A percentile compares a stretch with the other conserved stretches of the same genome.
These are phyloP conservation scores for Dermatemys mawii DNA, from an alignment of 2,113 vertebrate species.

Conservation along the genomic window DNA sequence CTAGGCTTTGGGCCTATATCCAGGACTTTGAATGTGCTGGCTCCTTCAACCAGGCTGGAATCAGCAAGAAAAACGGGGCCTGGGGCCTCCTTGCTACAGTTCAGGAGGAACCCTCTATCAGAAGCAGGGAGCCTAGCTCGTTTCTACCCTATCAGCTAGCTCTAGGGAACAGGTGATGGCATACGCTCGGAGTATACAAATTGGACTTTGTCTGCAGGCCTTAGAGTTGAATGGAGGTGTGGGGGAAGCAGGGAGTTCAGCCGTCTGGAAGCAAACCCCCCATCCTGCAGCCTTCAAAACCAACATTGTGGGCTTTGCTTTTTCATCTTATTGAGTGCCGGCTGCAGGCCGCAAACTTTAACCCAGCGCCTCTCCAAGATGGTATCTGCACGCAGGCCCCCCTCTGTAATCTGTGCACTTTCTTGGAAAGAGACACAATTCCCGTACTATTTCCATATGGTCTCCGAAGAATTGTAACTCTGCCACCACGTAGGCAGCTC, in stretches of 20 bases:
- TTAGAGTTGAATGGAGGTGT: neutral
- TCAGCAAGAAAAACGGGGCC: neutral
- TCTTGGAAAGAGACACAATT: neutral
- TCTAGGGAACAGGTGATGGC: rapidly evolving
- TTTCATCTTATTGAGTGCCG: neutral
- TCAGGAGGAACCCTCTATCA: neutral
- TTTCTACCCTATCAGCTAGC: neutral
- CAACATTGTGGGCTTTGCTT: neutral
- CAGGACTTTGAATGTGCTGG: neutral
- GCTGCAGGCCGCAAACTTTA: neutral
- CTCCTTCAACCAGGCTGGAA: neutral
- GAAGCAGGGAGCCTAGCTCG: neutral
- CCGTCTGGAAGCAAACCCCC: neutral
- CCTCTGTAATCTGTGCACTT: too few relatives aligned
- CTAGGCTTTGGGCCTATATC: neutral
- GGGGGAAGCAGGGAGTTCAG: neutral
- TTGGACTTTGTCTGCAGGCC: neutral
- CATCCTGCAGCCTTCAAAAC: neutral
- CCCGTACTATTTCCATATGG: rapidly evolving
- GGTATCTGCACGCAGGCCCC: neutral
- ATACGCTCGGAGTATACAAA: neutral
- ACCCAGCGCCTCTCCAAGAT: neutral
- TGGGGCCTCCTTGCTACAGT: neutral
- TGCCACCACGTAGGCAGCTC: neutral
- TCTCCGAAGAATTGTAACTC: neutral